A percentile compares a stretch with the other conserved stretches of the same genome.
Conservation (phyloP, 2,888 invertebrate genomes). For the Nomada ruficornis region DNA sequence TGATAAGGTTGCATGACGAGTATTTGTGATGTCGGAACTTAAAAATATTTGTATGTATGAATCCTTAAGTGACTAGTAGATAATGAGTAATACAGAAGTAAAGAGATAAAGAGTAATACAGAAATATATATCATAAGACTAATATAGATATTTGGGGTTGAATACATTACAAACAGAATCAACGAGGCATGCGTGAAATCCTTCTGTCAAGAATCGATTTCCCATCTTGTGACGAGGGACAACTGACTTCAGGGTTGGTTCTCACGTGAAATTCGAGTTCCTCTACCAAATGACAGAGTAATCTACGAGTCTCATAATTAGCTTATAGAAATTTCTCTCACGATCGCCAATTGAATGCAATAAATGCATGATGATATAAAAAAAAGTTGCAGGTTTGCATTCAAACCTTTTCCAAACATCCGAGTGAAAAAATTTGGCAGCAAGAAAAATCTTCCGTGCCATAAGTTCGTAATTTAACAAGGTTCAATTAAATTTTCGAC, state of each 20-base stretch:
- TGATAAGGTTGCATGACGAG: too few species aligned
- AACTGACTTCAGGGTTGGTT: slow-evolving; percentile 75
- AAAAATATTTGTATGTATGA: too few species aligned
- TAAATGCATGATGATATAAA: slow-evolving; percentile 9
- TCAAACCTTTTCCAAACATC: neutral
- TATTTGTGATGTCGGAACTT: too few species aligned
- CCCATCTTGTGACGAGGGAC: slow-evolving; percentile 50
- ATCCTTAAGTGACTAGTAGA: too few species aligned
- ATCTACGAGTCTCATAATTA: slow-evolving; percentile 28
- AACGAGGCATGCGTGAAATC: slow-evolving; percentile 70
- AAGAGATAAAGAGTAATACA: too few species aligned
- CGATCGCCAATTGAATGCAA: slow-evolving; percentile 2
- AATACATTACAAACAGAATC: too few species aligned
- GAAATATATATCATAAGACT: too few species aligned
- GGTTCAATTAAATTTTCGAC: too few species aligned
- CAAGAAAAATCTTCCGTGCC: neutral
- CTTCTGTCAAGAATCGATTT: slow-evolving; percentile 56
- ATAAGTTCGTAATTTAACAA: neutral
- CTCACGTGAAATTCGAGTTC: slow-evolving; percentile 43
- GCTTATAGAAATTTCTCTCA: neutral
- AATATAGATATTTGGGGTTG: too few species aligned
- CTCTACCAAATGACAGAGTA: slow-evolving; percentile 37
- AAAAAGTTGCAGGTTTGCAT: slow-evolving; percentile 3
- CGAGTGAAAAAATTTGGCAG: neutral
- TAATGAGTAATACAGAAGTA: too few species aligned